phyloP scores from a whole-genome alignment of 1,140 invertebrate species.

The Drosophila paulistorum region DNA sequence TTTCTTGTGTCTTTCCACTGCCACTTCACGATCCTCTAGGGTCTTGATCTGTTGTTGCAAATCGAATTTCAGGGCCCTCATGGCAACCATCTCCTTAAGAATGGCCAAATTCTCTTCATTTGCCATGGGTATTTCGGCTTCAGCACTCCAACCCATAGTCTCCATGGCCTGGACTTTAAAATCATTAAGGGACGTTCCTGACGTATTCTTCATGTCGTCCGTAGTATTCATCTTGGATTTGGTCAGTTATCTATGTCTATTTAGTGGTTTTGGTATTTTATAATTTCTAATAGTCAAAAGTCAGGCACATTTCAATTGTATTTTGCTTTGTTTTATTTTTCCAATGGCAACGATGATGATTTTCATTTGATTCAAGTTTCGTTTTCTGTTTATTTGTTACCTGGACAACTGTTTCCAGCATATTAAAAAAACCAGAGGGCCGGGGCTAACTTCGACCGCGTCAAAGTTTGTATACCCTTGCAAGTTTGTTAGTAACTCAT shows the following conservation, averaged over 20 bases:
- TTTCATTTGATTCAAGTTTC: neutral
- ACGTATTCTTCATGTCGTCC: conserved; percentile 59
- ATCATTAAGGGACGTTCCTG: conserved; percentile 48
- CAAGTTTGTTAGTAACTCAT: no score
- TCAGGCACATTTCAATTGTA: neutral
- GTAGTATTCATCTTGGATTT: conserved; percentile 48
- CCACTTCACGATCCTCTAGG: conserved; percentile 64
- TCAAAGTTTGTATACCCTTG: no score
- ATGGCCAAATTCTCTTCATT: conserved; percentile 87
- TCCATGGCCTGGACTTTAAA: conserved; percentile 69
- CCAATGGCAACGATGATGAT: conserved; percentile 23
- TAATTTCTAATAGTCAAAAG: neutral
- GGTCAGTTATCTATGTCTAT: neutral
- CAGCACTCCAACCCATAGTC: conserved; percentile 86
- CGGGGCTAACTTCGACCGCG: no score
- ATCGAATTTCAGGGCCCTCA: conserved; percentile 60
- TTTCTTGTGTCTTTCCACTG: conserved; percentile 82
- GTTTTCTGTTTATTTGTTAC: neutral
- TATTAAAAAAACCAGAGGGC: no score
- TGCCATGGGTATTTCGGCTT: conserved; percentile 87
- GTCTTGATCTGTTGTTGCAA: conserved; percentile 55
- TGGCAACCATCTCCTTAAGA: conserved; percentile 80
- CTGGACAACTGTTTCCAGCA: conserved; percentile 3
- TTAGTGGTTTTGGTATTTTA: neutral
- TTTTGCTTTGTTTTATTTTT: conserved; percentile 5